phyloP scores from a whole-genome alignment of 2,797 vertebrate genomes.

The Neosalanx taihuensis region DNA sequence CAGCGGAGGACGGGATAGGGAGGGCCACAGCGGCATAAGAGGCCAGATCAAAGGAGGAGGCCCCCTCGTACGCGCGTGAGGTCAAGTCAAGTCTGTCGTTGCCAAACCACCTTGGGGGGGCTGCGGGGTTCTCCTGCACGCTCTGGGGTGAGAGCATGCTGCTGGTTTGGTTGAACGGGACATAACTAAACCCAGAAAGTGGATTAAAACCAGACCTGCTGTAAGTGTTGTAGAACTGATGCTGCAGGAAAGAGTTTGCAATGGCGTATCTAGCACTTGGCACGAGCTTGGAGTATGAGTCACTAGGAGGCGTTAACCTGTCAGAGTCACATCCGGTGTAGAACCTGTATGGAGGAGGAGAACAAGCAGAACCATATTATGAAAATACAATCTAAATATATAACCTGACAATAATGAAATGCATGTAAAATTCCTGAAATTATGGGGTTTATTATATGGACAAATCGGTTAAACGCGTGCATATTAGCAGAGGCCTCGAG shows the following conservation, averaged over 20 bases:
- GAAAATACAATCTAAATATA: background rate
- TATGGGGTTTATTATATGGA: too few species aligned
- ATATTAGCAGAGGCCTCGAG: too few species aligned
- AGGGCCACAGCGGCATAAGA: conserved; percentile 79
- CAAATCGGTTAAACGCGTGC: too few species aligned
- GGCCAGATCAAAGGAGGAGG: conserved; percentile 78
- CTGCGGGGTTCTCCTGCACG: conserved; percentile 77
- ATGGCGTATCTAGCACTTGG: conserved; percentile 81
- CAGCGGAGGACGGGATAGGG: conserved; percentile 66
- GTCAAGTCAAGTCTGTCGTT: conserved; percentile 81
- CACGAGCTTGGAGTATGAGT: conserved; percentile 81
- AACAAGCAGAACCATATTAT: background rate
- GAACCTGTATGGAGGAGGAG: conserved; percentile 65
- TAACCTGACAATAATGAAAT: background rate
- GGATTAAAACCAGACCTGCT: conserved; percentile 76
- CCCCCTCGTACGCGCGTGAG: conserved; percentile 77
- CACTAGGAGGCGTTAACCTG: conserved; percentile 79
- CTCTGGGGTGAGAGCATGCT: conserved; percentile 81
- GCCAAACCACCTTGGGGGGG: conserved; percentile 82
- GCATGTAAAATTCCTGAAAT: too few species aligned
- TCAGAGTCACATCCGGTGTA: conserved; percentile 84
- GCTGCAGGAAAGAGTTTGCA: conserved; percentile 80
- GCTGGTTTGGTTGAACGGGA: conserved; percentile 74
- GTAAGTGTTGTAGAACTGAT: conserved; percentile 83
- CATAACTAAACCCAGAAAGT: conserved; percentile 71